A percentile compares a stretch with the other conserved stretches of the same genome.
Conservation (phyloP, 2,888 invertebrate species). For the Agrotis clavis region DNA sequence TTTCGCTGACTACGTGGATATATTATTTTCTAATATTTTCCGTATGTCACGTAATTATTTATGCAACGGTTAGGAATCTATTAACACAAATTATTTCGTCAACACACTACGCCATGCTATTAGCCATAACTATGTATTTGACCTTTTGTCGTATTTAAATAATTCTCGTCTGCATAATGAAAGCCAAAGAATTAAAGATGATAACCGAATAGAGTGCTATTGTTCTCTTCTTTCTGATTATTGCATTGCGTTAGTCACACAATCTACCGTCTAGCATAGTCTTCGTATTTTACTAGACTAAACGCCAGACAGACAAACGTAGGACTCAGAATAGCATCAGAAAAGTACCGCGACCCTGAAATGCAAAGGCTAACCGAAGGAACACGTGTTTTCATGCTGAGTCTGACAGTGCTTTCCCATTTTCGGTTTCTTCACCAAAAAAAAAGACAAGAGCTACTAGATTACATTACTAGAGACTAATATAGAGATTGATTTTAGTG, state of each 20-base stretch:
- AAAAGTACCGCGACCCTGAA: too few relatives aligned
- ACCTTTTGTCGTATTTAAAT: conserved; percentile 26
- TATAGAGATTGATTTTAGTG: too few relatives aligned
- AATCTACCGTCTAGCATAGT: conserved; percentile 33
- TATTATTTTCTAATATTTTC: background rate
- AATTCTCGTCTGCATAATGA: conserved; percentile 28
- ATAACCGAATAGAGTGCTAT: conserved; percentile 34
- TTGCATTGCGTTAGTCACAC: conserved; percentile 41
- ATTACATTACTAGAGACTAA: too few relatives aligned
- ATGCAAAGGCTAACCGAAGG: too few relatives aligned
- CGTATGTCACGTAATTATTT: background rate
- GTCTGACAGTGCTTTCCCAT: too few relatives aligned
- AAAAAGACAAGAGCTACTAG: too few relatives aligned
- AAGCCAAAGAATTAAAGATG: conserved; percentile 29
- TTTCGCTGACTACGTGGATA: background rate
- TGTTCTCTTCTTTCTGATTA: conserved; percentile 58
- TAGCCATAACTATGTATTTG: conserved; percentile 16
- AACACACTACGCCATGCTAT: background rate
- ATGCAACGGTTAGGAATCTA: background rate
- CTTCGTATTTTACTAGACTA: too few relatives aligned
- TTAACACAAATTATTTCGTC: conserved; percentile 23
- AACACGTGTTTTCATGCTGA: too few relatives aligned
- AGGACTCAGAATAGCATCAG: too few relatives aligned
- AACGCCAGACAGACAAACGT: too few relatives aligned
- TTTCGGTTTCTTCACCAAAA: too few relatives aligned